Evolutionary conservation across 2,888 invertebrate genomes (phyloP), one percentile per base, ranked within the genome.

Genomic region (Folsomia manolachei): DNA sequence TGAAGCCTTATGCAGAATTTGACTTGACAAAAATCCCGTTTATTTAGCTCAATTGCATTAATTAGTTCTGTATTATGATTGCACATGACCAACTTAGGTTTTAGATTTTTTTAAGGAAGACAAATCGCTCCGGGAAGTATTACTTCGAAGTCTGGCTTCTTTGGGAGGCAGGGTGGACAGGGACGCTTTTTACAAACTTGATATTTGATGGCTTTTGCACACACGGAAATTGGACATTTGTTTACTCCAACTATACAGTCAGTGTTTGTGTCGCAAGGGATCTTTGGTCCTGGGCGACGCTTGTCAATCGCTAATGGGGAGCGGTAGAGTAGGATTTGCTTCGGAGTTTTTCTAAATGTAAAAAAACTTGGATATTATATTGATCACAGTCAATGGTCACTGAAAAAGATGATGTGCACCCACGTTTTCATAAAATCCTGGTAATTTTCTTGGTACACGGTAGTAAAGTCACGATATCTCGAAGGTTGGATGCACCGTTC

Each of bases 391-490:
- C 18, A 64, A 64, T 27, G n/a, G n/a, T n/a, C n/a, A n/a, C n/a
- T n/a, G n/a, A n/a, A n/a, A n/a, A n/a, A n/a, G n/a, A n/a, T n/a
- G n/a, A n/a, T n/a, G n/a, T n/a, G n/a, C n/a, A 19, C 14, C 4
- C 51, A 66, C 66, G 52, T 39, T 66, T 66, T 66, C 9, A 66
- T n/a, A 66, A 66, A 66, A 24, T 66, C 66, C 11, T 14, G 11
- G 21, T 21, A 66, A 51, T 39, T 52, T 51, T 66, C 66, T 21
- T 11, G n/a, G 21, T 66, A 66, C 23, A 19, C 19, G 1, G 66
- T 19, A 21, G 7, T 52, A 9, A 66, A 21, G 18, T 66, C 26
- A 14, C 11, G 26, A 24, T 52, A 66, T 1, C 2, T 1, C 2
- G 66, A 66, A 9, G 66, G 66, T 14, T 27, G 66, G 2, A 66